Percentiles rank a stretch among this genome's conserved stretches.
phyloP scores from a whole-genome alignment of 2,797 vertebrate species.

The Chrysocyon brachyurus region DNA sequence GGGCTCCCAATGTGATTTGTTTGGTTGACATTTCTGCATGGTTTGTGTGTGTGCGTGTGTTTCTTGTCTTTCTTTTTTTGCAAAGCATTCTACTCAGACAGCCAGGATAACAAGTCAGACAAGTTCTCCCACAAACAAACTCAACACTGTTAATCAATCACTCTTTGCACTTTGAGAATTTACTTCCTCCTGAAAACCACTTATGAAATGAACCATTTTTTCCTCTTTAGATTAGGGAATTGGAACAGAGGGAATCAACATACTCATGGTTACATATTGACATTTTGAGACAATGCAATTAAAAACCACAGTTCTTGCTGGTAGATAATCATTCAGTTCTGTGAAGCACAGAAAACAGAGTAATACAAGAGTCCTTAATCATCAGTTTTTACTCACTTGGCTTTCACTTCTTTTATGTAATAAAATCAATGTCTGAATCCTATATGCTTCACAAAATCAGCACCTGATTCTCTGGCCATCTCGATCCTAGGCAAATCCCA shows the following conservation, averaged over 20 bases:
- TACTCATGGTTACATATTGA: neutral
- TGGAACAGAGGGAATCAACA: neutral
- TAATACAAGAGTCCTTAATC: neutral
- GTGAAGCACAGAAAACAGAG: neutral
- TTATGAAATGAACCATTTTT: conserved; percentile 64
- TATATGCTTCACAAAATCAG: neutral
- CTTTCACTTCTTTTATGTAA: neutral
- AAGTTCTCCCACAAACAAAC: conserved; percentile 46
- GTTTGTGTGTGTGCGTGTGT: neutral
- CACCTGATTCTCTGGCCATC: neutral
- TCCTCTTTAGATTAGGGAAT: conserved; percentile 24
- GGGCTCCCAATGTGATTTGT: neutral
- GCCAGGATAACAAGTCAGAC: conserved; percentile 2
- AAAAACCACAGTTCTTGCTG: neutral
- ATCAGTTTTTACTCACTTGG: neutral
- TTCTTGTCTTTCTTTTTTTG: neutral
- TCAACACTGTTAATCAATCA: conserved; percentile 50
- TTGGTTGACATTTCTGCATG: neutral
- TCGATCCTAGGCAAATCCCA: neutral
- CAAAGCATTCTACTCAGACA: neutral
- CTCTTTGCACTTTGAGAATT: conserved; percentile 44
- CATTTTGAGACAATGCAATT: conserved; percentile 1
- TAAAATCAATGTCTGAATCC: neutral
- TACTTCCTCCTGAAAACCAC: conserved; percentile 62
- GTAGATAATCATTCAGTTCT: neutral